phyloP scores from a whole-genome alignment of 2,113 vertebrate genomes.

The Platanista minor region DNA sequence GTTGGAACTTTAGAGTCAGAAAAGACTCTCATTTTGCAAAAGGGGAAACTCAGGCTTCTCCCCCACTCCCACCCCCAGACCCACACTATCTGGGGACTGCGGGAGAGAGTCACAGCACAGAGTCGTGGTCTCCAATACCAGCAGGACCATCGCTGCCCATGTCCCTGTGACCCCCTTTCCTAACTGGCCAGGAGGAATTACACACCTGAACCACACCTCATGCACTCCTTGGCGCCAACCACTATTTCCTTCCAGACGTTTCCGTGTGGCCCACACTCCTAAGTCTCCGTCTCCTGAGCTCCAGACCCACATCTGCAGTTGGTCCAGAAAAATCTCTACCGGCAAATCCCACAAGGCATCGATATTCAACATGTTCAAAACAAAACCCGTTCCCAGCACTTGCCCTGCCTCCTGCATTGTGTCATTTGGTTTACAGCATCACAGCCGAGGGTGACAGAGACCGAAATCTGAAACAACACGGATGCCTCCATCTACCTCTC shows the following conservation, averaged over 20 bases:
- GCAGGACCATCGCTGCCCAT: background rate
- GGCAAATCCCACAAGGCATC: background rate
- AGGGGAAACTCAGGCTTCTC: background rate
- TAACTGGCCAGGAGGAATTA: background rate
- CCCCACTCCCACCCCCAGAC: background rate
- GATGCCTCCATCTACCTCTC: background rate
- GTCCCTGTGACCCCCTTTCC: background rate
- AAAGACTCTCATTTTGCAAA: background rate
- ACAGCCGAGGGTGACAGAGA: background rate
- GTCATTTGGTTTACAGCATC: rapidly evolving
- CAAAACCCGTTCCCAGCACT: background rate
- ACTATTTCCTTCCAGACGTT: background rate
- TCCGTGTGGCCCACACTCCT: background rate
- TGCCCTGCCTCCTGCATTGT: background rate
- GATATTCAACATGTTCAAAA: background rate
- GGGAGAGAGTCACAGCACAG: background rate
- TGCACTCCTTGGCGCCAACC: background rate
- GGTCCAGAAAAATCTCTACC: background rate
- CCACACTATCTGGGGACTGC: background rate
- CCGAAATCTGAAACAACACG: too few species aligned
- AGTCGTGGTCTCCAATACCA: background rate
- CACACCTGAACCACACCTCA: background rate
- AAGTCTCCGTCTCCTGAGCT: background rate
- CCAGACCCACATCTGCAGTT: background rate
- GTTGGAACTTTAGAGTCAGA: background rate